phyloP scores from a whole-genome alignment of 2,888 invertebrate species.

The Rhagonycha fulva region DNA sequence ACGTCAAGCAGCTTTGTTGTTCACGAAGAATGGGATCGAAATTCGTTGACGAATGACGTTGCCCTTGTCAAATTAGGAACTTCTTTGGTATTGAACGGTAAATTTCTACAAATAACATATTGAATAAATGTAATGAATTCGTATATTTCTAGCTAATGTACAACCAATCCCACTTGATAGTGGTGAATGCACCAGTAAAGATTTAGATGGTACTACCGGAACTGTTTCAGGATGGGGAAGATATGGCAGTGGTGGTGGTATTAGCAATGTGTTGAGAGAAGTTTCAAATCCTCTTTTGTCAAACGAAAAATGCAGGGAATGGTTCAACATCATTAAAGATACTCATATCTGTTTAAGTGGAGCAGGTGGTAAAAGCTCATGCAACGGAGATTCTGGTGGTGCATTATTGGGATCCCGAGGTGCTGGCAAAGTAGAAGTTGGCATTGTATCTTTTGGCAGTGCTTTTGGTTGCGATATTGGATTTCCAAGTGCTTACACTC shows the following conservation, averaged over 20 bases:
- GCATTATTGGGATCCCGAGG: conserved; percentile 13
- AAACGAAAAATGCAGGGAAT: conserved; percentile 54
- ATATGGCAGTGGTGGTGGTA: conserved; percentile 46
- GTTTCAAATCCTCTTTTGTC: conserved; percentile 53
- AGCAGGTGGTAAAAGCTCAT: conserved; percentile 53
- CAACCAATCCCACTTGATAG: conserved; percentile 27
- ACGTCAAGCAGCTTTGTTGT: conserved; percentile 35
- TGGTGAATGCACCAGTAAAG: conserved; percentile 37
- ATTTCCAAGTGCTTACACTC: conserved; percentile 52
- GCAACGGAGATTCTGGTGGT: conserved; percentile 58
- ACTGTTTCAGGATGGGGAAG: conserved; percentile 59
- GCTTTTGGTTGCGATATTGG: conserved; percentile 51
- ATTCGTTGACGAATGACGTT: conserved; percentile 52
- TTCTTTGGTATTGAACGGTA: conserved; percentile 35
- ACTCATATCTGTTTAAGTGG: conserved; percentile 59
- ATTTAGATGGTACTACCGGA: conserved; percentile 50
- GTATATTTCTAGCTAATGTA: conserved; percentile 26
- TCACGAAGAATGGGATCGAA: conserved; percentile 46
- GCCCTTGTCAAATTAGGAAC: conserved; percentile 53
- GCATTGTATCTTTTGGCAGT: conserved; percentile 47
- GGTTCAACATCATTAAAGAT: conserved; percentile 48
- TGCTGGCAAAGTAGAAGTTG: conserved; percentile 34
- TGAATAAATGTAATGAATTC: background rate
- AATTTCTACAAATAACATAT: background rate
- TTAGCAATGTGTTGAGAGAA: conserved; percentile 53